Conservation (phyloP, 2,888 invertebrate species). For the Platycheirus rosarum region DNA sequence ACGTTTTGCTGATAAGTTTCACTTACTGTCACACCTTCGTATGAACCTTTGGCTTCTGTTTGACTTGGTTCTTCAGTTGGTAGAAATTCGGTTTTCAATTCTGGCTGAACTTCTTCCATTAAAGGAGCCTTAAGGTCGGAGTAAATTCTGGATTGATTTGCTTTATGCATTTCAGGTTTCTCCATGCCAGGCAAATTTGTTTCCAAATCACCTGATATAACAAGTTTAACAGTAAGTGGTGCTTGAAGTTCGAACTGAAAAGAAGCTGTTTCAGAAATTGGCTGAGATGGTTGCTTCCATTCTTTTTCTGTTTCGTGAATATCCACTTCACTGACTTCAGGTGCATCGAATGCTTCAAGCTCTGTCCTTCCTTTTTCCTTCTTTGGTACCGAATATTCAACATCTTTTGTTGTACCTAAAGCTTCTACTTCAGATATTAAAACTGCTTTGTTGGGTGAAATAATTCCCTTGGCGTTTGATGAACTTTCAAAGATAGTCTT, state of each 20-base stretch:
- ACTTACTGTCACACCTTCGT: slow-evolving; percentile 80
- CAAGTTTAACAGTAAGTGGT: slow-evolving; percentile 86
- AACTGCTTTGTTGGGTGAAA: slow-evolving; percentile 85
- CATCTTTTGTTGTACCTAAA: slow-evolving; percentile 83
- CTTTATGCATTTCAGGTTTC: slow-evolving; percentile 78
- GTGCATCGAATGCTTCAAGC: slow-evolving; percentile 84
- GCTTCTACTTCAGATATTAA: slow-evolving; percentile 85
- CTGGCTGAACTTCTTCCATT: slow-evolving; percentile 83
- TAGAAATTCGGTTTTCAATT: slow-evolving; percentile 81
- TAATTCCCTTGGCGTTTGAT: slow-evolving; percentile 84
- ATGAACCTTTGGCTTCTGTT: slow-evolving; percentile 80
- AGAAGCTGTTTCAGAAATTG: slow-evolving; percentile 68
- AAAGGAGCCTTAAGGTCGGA: slow-evolving; percentile 83
- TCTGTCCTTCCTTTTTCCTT: slow-evolving; percentile 84
- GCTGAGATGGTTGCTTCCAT: slow-evolving; percentile 51
- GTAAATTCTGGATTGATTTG: slow-evolving; percentile 77
- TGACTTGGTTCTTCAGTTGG: slow-evolving; percentile 65
- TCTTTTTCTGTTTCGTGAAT: slow-evolving; percentile 87
- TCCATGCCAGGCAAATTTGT: slow-evolving; percentile 82
- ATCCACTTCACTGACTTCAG: slow-evolving; percentile 85
- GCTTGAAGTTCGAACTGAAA: slow-evolving; percentile 83
- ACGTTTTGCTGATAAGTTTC: slow-evolving; percentile 75
- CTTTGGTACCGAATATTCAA: slow-evolving; percentile 61
- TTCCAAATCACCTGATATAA: slow-evolving; percentile 87
- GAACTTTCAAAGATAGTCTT: slow-evolving; percentile 83